Base-by-base conservation (phyloP, 2,797 vertebrate genomes). In the Cyclopterus lumpus region DNA sequence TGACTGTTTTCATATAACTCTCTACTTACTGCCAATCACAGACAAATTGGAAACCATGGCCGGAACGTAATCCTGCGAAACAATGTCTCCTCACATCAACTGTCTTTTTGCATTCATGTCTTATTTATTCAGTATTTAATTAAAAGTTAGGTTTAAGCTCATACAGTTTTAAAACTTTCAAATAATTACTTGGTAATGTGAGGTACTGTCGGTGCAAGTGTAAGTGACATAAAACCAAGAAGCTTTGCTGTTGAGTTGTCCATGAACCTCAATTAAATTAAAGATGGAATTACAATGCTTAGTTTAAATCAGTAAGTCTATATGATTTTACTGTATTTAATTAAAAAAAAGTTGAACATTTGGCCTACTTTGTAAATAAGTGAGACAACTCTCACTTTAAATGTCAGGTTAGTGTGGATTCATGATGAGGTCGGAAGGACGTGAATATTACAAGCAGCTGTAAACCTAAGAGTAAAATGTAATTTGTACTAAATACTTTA, bases 1-100 rank as follows among this genome's bases (percentile, higher is more conserved):
- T 38, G 30, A 42, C 59, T 65, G 22, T 70, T 80, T 68, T 55
- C 42, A 62, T 70, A 64, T 51, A 18, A 22, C 24, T 70, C 26
- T 34, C 48, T 34, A 36, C 26, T 69, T 66, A 36, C 14, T 77
- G 69, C 66, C 60, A 69, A 5, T 65, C 73, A 36, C 20, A 42
- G 16, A 59, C 44, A 57, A 75, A 71, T 18, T 62, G 7, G 48
- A 57, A 65, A 49, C 46, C 12, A 38, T 53, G 51, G 61, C 54
- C 26, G 57, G 38, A 49, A 57, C 64, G 53, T 38, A 69, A 60
- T 54, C 53, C 70, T 46, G 42, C 1, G 5, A 42, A 64, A 44
- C 34, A 18, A 26, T 14, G 15, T 24, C 22, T 44, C 18, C 26
- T 67, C 49, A 61, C 26, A 66, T 51, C 32, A 46, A 42, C 55